These are phyloP conservation scores for Anodontia alba DNA, from an alignment of 2,888 invertebrate genomes.

Conservation along the genomic window DNA sequence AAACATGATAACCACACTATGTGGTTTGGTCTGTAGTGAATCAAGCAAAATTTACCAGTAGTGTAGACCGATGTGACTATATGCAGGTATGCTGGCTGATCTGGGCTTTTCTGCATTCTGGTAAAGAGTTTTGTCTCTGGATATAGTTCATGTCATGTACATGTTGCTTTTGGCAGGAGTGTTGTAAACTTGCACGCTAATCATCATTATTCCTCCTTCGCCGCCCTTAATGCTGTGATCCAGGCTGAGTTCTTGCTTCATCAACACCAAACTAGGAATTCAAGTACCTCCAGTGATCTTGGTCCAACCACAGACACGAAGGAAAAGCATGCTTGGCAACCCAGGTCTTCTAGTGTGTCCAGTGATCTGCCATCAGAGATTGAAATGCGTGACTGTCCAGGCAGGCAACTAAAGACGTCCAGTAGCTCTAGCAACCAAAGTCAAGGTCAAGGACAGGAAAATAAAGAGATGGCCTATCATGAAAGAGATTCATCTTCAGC, in stretches of 20 bases:
- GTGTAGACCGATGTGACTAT: too few relatives aligned
- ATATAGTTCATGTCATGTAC: slow-evolving; percentile 11
- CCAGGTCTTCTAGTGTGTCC: slow-evolving; percentile 1
- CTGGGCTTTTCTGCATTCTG: background rate
- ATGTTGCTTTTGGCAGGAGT: slow-evolving; percentile 70
- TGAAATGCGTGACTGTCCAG: slow-evolving; percentile 37
- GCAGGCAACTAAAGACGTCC: background rate
- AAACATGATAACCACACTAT: too few relatives aligned
- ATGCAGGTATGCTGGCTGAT: background rate
- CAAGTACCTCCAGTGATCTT: slow-evolving; percentile 52
- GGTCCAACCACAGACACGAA: slow-evolving; percentile 27
- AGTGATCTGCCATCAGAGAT: slow-evolving; percentile 2
- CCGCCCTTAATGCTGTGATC: slow-evolving; percentile 75
- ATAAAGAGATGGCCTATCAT: slow-evolving; percentile 22
- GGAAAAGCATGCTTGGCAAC: slow-evolving; percentile 6
- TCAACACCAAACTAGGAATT: slow-evolving; percentile 40
- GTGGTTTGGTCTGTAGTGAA: too few relatives aligned
- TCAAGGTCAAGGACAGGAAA: background rate
- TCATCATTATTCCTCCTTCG: slow-evolving; percentile 75
- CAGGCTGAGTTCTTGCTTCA: slow-evolving; percentile 64
- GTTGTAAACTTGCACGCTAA: slow-evolving; percentile 76
- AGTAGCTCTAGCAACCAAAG: slow-evolving; percentile 5
- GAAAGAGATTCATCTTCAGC: slow-evolving; percentile 52
- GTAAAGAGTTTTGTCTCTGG: background rate
- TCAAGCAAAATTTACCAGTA: too few relatives aligned